Evolutionary conservation across 2,888 invertebrate genomes (phyloP), one percentile per base, ranked within the genome.

Genomic region (Cenopis cana): DNA sequence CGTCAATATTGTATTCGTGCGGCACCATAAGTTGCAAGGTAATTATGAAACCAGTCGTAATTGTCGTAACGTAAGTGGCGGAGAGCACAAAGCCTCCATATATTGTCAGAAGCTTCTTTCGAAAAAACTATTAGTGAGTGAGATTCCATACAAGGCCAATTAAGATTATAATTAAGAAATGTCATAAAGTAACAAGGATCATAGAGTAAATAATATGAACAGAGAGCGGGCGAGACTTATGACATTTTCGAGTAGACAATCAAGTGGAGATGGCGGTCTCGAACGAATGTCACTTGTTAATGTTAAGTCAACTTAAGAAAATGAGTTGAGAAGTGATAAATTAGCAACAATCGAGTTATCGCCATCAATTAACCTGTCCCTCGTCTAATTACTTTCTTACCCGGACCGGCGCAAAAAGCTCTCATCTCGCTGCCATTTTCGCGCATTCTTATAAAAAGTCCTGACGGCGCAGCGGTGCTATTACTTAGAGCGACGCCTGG

Each of bases 401-500:
- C 54, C 54, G 20, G n/a, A 6, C 4, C 18, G 54, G 18, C 2
- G 55, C 49, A 65, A 57, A 50, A 67, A 24, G 36, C 29, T 64
- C 24, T 52, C 54, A 52, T 62, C 69, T 62, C 54, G 49, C 12
- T 56, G 52, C 54, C 50, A 52, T 60, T 67, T 60, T 36, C 61
- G 29, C 49, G 52, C 17, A 46, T 57, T 57, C 55, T 36, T 55
- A 57, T 33, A 68, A 72, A 72, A 62, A 65, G 73, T 72, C 73
- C 72, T 74, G 75, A 75, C 75, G 76, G 77, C 79, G 76, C 75
- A 77, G 77, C 55, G 56, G 71, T 77, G 80, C 82, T 83, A 88
- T 89, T 87, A 87, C 85, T 89, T 87, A 87, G 79, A 77, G 79
- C 85, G 83, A 88, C 86, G 88, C 88, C 87, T 86, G 75, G 69